Base-by-base conservation (phyloP, 2,888 invertebrate genomes). In the Mesochorus sp. region DNA sequence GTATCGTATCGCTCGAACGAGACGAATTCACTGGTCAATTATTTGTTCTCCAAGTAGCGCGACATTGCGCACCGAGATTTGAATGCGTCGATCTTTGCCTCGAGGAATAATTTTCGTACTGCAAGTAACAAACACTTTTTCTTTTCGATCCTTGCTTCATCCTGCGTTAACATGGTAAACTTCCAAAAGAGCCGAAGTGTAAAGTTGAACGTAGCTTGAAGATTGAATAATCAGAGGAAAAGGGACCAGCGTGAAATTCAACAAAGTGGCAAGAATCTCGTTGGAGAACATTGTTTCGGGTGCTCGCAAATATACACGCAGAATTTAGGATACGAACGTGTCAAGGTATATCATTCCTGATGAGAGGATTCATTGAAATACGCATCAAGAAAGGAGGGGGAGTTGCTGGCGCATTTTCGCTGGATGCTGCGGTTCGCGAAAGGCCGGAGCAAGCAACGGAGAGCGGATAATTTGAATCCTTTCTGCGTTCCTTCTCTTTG, bases 391-490 rank as follows among this genome's bases (percentile, higher is more conserved):
- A 51, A 3, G 5, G 19, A 44, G 67, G 44, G 55, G 31, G 42
- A 24, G 37, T 39, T 5, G 53, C n/a, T 49, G 31, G 31, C n/a
- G 61, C 28, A 31, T 49, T 64, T 64, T 31, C 49, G 42, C 49
- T 64, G 64, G 49, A 64, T 34, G 14, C 34, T 49, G 49, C n/a
- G n/a, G 47, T 62, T 1, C 8, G 42, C 26, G 64, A 64, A 47
- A 37, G 37, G 28, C 37, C 12, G 31, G 34, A 26, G 53, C n/a
- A n/a, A 62, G 59, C 28, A 14, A 47, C 37, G 31, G 55, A 62
- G 68, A 75, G 44, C 44, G 47, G 53, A 77, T 72, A 67, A 77
- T 77, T 72, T 72, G 61, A 77, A 72, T 77, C 76, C 72, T 67
- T 72, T 68, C 55, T 44, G 55, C 72, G 55, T 42, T 72, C 44